Base-by-base conservation (phyloP, 1,140 invertebrate genomes). In the Eumaeus atala region DNA sequence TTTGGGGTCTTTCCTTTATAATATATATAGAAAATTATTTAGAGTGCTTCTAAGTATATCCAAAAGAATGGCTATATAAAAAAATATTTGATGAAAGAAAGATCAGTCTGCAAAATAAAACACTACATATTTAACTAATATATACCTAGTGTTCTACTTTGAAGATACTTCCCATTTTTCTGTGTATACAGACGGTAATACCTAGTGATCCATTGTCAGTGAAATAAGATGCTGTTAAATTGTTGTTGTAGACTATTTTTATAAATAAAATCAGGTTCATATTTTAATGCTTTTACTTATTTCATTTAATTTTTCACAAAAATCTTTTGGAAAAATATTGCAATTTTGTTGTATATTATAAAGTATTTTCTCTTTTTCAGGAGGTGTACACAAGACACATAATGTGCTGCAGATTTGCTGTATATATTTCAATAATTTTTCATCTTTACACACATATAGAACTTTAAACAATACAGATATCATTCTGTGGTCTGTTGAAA, bases 391-490 rank as follows among this genome's bases (percentile, higher is more conserved):
- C 0, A 83, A 48, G 44, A 21, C 51, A n/a, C 76, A 66, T 12
- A 83, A 48, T n/a, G 67, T 77, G 17, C 71, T 51, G 9, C 74
- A 67, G 21, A 79, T 44, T n/a, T 66, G 65, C 18, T 73, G 66
- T 17, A 73, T 62, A 17, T 67, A 51, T 48, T 57, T 28, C 14
- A 44, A 48, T 21, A 56, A 48, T 35, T 68, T 11, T 18, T 72
- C 64, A 16, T 70, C 51, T 34, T 68, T 66, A 33, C 61, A 68
- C 18, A 64, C 52, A 60, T 71, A 75, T 37, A 79, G 60, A 12
- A 74, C 48, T 66, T 84, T 84, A 3, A 84, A 60, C n/a, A 84
- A 51, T 28, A 47, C 35, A 10, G 74, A 70, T 17, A 84, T 53
- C 2, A 81, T 54, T 44, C 72, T 75, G 21, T 77, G 58, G 51